Percentiles rank a stretch among this genome's conserved stretches.
phyloP scores from a whole-genome alignment of 2,113 vertebrate genomes.

The Cavia porcellus region DNA sequence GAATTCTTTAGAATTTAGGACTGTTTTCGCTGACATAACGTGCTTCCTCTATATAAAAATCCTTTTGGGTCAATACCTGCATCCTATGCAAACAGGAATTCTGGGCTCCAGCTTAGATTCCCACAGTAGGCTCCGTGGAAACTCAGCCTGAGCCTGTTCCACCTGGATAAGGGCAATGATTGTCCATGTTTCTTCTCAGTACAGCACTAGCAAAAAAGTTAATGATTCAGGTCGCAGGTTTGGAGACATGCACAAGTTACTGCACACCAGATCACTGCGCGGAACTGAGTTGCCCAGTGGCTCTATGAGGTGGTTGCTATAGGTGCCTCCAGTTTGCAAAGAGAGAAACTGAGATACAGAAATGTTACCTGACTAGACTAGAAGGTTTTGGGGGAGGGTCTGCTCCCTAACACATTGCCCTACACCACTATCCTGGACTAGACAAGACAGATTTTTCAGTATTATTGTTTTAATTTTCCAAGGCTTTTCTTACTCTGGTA shows the following conservation, averaged over 20 bases:
- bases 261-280: fast-evolving
- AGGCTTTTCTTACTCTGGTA: background rate
- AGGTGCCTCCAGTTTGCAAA: too few species aligned
- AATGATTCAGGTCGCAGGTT: fast-evolving
- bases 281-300: fast-evolving
- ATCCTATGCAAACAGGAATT: fast-evolving
- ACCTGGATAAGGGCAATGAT: fast-evolving
- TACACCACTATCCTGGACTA: background rate
- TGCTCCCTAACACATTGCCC: fast-evolving
- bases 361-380: fast-evolving
- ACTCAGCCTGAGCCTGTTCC: too few species aligned
- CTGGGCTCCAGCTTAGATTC: too few species aligned
- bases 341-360: background rate
- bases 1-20: background rate
- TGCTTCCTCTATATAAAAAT: background rate
- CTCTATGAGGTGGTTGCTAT: fast-evolving
- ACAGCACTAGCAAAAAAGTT: background rate
- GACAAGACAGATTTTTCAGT: background rate
- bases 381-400: fast-evolving
- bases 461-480: background rate
- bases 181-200: fast-evolving
- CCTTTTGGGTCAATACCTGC: fast-evolving
- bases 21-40: fast-evolving
- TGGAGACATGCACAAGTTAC: fast-evolving
- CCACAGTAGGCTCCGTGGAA: fast-evolving